A percentile compares a stretch with the other conserved stretches of the same genome.
Evolutionary conservation across 1,140 invertebrate genomes (phyloP).

Genomic region (Pteromalus puparum): DNA sequence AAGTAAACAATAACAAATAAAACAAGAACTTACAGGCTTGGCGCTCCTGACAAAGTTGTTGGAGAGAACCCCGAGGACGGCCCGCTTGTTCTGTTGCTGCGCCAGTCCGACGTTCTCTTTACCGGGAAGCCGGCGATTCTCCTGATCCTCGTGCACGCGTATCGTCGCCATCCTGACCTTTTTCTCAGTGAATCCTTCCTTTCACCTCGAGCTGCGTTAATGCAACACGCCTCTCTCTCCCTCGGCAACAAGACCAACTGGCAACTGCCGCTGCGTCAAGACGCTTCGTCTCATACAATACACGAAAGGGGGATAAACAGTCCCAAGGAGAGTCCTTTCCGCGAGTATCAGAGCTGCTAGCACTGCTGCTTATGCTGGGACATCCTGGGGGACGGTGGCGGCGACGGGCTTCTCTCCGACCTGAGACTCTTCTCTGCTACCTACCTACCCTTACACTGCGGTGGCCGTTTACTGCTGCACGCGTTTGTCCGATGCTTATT

Average conservation of each 20-base stretch:
- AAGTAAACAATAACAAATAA: neutral
- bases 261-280: neutral
- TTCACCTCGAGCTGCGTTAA: too few species aligned
- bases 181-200: too few species aligned
- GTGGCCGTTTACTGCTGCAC: neutral
- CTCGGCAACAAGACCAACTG: neutral
- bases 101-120: slow-evolving; percentile 72
- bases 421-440: neutral
- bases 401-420: neutral
- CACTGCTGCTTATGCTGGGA: neutral
- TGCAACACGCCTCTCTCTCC: neutral
- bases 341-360: neutral
- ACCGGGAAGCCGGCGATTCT: slow-evolving; percentile 74
- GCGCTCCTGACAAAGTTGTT: slow-evolving; percentile 64
- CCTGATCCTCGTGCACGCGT: slow-evolving; percentile 81
- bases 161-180: slow-evolving; percentile 72
- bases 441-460: neutral
- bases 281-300: neutral
- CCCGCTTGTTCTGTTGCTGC: slow-evolving; percentile 75
- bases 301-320: neutral
- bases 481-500: neutral
- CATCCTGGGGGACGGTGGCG: neutral
- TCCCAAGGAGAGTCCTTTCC: neutral
- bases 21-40: slow-evolving; percentile 70
- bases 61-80: slow-evolving; percentile 76